Evolutionary conservation across 2,888 invertebrate genomes (phyloP).

Genomic region (Ophion obscuratus): DNA sequence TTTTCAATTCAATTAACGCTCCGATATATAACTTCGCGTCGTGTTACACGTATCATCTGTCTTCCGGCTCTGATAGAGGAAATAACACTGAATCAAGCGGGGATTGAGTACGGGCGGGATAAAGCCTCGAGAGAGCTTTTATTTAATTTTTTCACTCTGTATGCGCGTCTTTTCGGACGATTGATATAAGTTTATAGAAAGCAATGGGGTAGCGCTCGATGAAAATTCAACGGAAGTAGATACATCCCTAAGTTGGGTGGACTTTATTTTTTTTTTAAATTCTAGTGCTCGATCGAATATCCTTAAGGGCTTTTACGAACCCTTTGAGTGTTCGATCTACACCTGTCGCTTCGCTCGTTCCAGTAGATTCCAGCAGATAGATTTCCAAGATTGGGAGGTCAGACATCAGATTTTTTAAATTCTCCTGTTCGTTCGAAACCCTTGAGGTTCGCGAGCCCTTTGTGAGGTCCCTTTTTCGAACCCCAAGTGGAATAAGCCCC

Average conservation of each 20-base stretch:
- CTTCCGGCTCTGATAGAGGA: constrained; percentile 8
- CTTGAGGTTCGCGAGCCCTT: no score
- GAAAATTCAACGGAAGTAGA: no score
- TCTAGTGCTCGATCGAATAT: neutral
- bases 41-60: constrained; percentile 43
- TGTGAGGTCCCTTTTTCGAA: no score
- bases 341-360: neutral
- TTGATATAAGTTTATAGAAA: no score
- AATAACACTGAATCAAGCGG: constrained; percentile 20
- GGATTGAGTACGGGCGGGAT: neutral
- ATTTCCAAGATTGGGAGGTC: no score
- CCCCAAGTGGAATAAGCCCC: no score
- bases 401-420: no score
- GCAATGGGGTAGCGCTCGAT: no score
- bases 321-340: neutral
- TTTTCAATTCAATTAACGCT: constrained; percentile 48
- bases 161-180: no score
- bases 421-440: no score
- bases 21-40: constrained; percentile 20
- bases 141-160: neutral
- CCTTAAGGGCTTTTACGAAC: neutral
- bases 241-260: no score
- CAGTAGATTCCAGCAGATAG: neutral
- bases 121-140: neutral
- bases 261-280: no score